A percentile compares a stretch with the other conserved stretches of the same genome.
Conservation (phyloP, 2,888 invertebrate species). For the Micoletzkya japonica region DNA sequence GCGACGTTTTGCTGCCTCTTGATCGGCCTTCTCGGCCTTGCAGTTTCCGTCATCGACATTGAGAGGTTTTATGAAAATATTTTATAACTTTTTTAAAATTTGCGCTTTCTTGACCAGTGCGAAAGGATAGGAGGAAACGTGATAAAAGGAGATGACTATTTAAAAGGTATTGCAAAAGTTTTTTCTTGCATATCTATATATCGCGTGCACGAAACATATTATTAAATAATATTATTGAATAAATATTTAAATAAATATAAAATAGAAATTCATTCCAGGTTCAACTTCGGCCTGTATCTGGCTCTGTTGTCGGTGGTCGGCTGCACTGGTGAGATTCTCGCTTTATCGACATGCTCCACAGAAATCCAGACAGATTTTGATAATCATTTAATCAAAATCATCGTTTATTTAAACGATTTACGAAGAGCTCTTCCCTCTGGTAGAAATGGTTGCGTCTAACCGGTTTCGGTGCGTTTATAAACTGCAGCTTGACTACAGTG, state of each 20-base stretch:
- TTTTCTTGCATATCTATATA: not conserved
- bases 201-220: not conserved
- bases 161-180: not conserved
- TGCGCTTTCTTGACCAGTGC: not conserved
- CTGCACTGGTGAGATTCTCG: conserved; percentile 29
- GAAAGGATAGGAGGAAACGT: not conserved
- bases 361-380: not conserved
- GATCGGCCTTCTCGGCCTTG: conserved; percentile 32
- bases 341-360: too few relatives aligned
- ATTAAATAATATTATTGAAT: not conserved
- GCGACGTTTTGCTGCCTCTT: conserved; percentile 32
- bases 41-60: conserved; percentile 33
- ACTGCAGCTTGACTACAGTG: too few relatives aligned
- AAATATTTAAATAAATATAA: too few relatives aligned
- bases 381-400: not conserved
- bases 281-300: conserved; percentile 38
- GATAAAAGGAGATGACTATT: not conserved
- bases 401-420: too few relatives aligned
- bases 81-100: not conserved
- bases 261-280: too few relatives aligned
- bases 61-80: conserved; percentile 23
- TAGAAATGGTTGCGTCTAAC: too few relatives aligned
- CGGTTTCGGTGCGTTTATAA: too few relatives aligned
- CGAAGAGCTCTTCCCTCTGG: too few relatives aligned
- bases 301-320: conserved; percentile 36